Percentiles rank a stretch among this genome's conserved stretches.
Evolutionary conservation across 1,140 invertebrate genomes (phyloP).

Genomic region (Lepidurus couesii): DNA sequence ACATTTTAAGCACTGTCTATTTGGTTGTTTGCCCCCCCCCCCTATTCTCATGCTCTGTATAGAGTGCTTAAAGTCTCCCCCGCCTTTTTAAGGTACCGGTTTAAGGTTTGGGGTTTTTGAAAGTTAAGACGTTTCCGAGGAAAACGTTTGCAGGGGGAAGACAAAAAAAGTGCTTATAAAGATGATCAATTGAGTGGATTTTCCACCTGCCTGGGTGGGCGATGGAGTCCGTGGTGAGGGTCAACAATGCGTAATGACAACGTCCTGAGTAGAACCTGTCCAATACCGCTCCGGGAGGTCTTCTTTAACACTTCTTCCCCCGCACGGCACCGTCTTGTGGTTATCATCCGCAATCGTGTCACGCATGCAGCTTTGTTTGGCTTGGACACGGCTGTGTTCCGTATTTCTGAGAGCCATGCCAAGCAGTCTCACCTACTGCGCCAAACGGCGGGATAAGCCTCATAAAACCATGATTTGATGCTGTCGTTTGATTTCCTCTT

Average conservation of each 20-base stretch:
- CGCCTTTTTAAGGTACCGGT: not conserved
- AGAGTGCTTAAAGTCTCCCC: not conserved
- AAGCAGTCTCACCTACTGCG: constrained; percentile 8
- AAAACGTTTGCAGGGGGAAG: not conserved
- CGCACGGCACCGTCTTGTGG: not conserved
- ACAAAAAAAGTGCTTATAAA: not conserved
- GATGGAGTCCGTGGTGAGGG: constrained; percentile 16
- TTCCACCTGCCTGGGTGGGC: constrained; percentile 6
- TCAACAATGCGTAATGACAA: constrained; percentile 10
- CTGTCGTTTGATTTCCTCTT: not conserved
- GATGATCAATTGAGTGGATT: not conserved
- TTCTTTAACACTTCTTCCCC: constrained; percentile 8
- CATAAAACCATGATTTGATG: not conserved
- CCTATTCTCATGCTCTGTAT: not conserved
- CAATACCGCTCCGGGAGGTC: not conserved
- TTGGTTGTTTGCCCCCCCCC: not conserved
- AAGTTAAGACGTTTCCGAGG: not conserved
- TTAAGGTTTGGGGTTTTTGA: not conserved
- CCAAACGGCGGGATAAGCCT: not conserved
- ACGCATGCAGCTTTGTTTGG: constrained; percentile 14
- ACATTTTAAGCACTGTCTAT: not conserved
- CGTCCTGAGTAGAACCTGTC: constrained; percentile 18
- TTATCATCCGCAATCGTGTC: constrained; percentile 7
- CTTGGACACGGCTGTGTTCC: not conserved
- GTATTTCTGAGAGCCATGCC: not conserved